Conservation (phyloP, 1,140 invertebrate species). For the Polypedilum pembai region DNA sequence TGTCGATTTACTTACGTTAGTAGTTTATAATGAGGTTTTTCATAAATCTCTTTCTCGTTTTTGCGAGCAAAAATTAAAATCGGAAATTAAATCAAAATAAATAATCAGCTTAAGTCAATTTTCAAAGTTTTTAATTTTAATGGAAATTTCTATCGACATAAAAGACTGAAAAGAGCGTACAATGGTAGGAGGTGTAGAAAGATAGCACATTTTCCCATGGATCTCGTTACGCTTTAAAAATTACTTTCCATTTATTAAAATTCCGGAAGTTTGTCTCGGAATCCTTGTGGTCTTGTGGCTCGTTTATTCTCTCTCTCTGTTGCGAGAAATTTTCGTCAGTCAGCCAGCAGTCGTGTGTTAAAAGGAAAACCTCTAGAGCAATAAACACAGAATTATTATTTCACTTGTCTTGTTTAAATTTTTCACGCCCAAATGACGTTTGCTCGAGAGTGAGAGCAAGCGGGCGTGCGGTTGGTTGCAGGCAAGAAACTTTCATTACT, state of each 20-base stretch:
- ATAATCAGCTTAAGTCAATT: slow-evolving; percentile 5
- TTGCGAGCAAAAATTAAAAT: not conserved
- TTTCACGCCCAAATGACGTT: slow-evolving; percentile 7
- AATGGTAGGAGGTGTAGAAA: not conserved
- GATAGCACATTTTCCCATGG: not conserved
- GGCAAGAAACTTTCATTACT: not conserved
- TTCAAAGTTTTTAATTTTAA: not conserved
- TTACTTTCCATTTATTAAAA: slow-evolving; percentile 1
- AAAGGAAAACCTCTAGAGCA: slow-evolving; percentile 7
- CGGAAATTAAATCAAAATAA: slow-evolving; percentile 23
- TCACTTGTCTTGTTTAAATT: slow-evolving; percentile 18
- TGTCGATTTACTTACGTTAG: slow-evolving; percentile 3
- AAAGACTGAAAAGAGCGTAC: too few relatives aligned
- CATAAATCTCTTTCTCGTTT: not conserved
- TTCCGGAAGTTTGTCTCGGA: not conserved
- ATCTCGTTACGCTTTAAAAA: not conserved
- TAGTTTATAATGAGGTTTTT: not conserved
- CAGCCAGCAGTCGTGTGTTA: not conserved
- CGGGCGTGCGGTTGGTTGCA: not conserved
- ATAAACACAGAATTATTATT: not conserved
- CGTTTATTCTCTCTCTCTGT: not conserved
- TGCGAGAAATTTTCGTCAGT: not conserved
- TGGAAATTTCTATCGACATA: not conserved
- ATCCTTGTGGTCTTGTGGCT: not conserved
- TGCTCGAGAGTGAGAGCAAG: too few relatives aligned